These are phyloP conservation scores for Amazona guildingii DNA, from an alignment of 2,113 vertebrate genomes.

Conservation along the genomic window DNA sequence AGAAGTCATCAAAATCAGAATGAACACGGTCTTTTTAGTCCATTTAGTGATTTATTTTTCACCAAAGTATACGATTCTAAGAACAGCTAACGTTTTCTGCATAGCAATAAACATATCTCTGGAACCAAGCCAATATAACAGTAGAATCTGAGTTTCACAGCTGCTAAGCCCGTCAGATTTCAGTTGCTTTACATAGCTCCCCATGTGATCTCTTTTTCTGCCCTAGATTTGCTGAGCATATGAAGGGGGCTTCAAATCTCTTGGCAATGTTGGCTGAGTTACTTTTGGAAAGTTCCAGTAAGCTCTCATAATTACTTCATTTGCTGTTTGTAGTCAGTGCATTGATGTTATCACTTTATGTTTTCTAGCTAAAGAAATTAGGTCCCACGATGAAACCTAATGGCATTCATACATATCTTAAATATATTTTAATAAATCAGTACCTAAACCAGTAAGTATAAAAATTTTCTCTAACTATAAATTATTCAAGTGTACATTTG, in stretches of 20 bases:
- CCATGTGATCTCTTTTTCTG: not conserved
- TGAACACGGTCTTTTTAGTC: not conserved
- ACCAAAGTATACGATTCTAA: not conserved
- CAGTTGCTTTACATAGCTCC: not conserved
- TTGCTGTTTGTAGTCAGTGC: not conserved
- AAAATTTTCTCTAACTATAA: not conserved
- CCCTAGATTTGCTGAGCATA: not conserved
- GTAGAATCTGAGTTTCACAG: not conserved
- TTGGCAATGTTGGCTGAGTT: not conserved
- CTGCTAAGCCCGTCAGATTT: not conserved
- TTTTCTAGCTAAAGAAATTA: constrained; percentile 8
- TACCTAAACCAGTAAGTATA: not conserved
- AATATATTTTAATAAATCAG: not conserved
- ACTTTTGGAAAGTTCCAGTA: constrained; percentile 21
- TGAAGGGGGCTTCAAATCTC: not conserved
- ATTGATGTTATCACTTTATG: not conserved
- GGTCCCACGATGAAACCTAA: not conserved
- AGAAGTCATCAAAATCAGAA: not conserved
- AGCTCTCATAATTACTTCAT: not conserved
- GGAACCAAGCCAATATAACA: not conserved
- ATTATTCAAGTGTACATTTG: constrained; percentile 1
- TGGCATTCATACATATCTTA: constrained; percentile 1
- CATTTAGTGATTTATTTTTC: not conserved
- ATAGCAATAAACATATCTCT: not conserved
- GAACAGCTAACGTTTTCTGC: not conserved